A percentile compares a stretch with the other conserved stretches of the same genome.
Evolutionary conservation across 2,797 vertebrate genomes (phyloP).

Genomic region (Myotis myotis): DNA sequence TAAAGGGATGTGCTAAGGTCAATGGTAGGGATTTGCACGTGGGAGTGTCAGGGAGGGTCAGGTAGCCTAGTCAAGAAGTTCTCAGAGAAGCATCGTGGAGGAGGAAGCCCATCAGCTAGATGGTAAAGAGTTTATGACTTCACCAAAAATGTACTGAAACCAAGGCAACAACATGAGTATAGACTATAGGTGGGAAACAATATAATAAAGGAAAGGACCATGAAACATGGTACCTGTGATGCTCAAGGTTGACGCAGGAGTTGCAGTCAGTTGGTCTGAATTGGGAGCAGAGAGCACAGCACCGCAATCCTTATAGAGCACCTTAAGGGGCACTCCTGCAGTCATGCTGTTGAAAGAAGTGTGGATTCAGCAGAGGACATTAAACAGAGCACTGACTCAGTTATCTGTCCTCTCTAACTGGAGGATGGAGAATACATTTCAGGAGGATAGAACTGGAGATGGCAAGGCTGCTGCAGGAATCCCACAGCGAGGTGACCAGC

Average conservation of each 20-base stretch:
- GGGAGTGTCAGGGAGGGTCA: neutral
- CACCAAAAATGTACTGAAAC: neutral
- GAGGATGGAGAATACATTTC: neutral
- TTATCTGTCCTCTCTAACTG: neutral
- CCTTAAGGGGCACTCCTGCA: neutral
- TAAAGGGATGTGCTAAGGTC: neutral
- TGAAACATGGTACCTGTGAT: neutral
- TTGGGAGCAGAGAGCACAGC: neutral
- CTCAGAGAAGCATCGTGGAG: neutral
- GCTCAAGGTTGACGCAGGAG: neutral
- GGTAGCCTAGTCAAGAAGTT: neutral
- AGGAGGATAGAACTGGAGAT: neutral
- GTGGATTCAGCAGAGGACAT: neutral
- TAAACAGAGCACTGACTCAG: neutral
- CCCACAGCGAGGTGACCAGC: neutral
- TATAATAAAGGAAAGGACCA: neutral
- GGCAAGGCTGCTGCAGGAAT: neutral
- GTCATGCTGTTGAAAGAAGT: neutral
- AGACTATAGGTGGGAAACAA: neutral
- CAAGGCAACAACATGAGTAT: neutral
- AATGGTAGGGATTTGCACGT: fast-evolving
- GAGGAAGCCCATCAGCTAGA: neutral
- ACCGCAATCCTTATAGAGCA: neutral
- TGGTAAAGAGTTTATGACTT: neutral
- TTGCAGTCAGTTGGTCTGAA: neutral